A percentile compares a stretch with the other conserved stretches of the same genome.
Conservation (phyloP, 2,113 vertebrate genomes). For the Melanostigma gelatinosum region DNA sequence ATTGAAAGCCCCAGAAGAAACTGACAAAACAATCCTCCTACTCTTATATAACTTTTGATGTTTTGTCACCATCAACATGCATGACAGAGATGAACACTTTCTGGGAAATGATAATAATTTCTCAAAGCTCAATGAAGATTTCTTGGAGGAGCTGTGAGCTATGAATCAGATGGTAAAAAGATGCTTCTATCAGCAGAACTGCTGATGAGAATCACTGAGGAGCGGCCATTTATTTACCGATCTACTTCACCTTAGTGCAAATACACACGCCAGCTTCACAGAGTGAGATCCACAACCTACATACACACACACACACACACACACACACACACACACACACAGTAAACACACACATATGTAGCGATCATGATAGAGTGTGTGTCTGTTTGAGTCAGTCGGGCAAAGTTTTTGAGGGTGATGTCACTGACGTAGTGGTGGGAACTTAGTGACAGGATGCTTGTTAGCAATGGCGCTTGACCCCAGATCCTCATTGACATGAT, state of each 20-base stretch:
- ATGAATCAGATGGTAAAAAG: conserved; percentile 37
- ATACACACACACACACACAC: conserved; percentile 5
- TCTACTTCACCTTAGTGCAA: conserved; percentile 36
- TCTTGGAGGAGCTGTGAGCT: conserved; percentile 20
- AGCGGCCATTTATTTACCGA: conserved; percentile 43
- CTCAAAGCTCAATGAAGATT: conserved; percentile 39
- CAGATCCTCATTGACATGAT: conserved; percentile 1
- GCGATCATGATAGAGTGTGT: conserved; percentile 5
- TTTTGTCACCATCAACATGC: conserved; percentile 9
- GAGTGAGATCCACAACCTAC: background rate
- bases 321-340: conserved; percentile 21
- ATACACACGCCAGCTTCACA: conserved; percentile 35
- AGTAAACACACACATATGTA: conserved; percentile 9
- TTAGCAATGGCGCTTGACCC: conserved; percentile 10
- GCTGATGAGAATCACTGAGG: conserved; percentile 33
- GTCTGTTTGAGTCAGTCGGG: background rate
- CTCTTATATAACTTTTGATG: conserved; percentile 3
- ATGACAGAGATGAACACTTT: conserved; percentile 6
- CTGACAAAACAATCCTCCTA: background rate
- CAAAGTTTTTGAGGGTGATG: background rate
- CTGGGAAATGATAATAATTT: conserved; percentile 38
- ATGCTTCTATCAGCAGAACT: conserved; percentile 55
- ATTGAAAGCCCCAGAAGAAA: background rate
- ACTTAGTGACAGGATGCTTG: conserved; percentile 28
- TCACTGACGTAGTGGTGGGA: conserved; percentile 43